Percentiles rank a stretch among this genome's conserved stretches.
Conservation (phyloP, 2,113 vertebrate genomes). For the Oplegnathus fasciatus region DNA sequence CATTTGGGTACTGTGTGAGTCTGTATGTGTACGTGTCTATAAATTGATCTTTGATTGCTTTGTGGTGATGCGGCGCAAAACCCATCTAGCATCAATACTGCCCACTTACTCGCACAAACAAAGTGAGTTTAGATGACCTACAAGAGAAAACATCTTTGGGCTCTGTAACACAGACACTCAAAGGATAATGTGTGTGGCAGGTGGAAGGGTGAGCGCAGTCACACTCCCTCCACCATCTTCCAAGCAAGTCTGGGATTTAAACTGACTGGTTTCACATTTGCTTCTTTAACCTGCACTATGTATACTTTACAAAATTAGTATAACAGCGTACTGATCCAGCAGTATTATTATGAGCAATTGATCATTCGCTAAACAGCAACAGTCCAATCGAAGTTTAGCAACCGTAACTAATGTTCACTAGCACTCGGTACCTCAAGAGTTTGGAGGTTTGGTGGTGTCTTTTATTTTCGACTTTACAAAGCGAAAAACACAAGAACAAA, state of each 20-base stretch:
- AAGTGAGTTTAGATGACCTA: conserved; percentile 12
- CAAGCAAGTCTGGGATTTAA: conserved; percentile 3
- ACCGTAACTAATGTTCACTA: too few relatives aligned
- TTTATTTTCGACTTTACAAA: too few relatives aligned
- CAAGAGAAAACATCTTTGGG: background rate
- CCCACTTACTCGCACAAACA: background rate
- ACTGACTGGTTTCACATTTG: background rate
- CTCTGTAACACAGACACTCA: background rate
- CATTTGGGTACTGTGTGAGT: conserved; percentile 16
- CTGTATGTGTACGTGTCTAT: background rate
- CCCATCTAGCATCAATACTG: conserved; percentile 4
- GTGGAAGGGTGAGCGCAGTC: background rate
- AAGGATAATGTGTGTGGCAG: background rate
- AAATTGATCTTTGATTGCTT: conserved; percentile 50
- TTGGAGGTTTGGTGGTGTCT: too few relatives aligned
- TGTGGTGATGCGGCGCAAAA: conserved; percentile 1
- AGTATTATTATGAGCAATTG: too few relatives aligned
- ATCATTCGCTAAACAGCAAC: too few relatives aligned
- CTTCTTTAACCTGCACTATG: background rate
- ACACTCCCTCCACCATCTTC: background rate
- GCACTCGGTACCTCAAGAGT: too few relatives aligned
- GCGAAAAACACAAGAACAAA: too few relatives aligned
- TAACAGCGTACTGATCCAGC: too few relatives aligned
- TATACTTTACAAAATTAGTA: too few relatives aligned
- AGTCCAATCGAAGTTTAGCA: too few relatives aligned